Evolutionary conservation across 2,113 vertebrate genomes (phyloP).

Genomic region (Benitochromis conjunctus): DNA sequence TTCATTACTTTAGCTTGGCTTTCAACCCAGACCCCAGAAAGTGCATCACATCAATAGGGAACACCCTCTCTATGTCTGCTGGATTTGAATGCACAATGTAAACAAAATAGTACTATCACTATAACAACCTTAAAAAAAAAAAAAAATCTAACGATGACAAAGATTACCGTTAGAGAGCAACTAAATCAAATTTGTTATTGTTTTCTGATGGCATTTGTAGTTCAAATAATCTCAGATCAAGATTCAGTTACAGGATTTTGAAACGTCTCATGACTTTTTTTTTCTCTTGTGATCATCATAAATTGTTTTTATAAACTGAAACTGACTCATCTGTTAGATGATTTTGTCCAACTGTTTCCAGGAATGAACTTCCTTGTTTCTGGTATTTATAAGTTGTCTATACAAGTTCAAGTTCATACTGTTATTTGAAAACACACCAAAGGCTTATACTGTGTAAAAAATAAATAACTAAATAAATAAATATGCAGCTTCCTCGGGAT

Average conservation of each 20-base stretch:
- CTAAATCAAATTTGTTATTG: neutral
- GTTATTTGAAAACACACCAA: neutral
- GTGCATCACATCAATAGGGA: conserved; percentile 16
- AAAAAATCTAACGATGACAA: neutral
- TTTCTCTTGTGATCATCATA: neutral
- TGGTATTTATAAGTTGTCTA: neutral
- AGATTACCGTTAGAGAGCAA: neutral
- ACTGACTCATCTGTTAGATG: neutral
- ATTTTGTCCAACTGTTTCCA: neutral
- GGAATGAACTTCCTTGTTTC: neutral
- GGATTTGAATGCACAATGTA: neutral
- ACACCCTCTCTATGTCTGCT: conserved; percentile 12
- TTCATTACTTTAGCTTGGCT: conserved; percentile 55
- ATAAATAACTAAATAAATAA: too few relatives aligned
- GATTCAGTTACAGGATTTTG: neutral
- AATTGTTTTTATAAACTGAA: neutral
- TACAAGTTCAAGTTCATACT: neutral
- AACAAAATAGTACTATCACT: neutral
- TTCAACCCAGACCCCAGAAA: conserved; percentile 6
- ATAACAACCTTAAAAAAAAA: neutral
- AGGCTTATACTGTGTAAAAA: neutral
- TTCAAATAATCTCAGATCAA: neutral
- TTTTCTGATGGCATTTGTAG: neutral
- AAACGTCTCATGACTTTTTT: neutral
- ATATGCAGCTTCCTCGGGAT: neutral